These are phyloP conservation scores for Chelonus formosanus DNA, from an alignment of 2,888 invertebrate genomes.

Conservation along the genomic window DNA sequence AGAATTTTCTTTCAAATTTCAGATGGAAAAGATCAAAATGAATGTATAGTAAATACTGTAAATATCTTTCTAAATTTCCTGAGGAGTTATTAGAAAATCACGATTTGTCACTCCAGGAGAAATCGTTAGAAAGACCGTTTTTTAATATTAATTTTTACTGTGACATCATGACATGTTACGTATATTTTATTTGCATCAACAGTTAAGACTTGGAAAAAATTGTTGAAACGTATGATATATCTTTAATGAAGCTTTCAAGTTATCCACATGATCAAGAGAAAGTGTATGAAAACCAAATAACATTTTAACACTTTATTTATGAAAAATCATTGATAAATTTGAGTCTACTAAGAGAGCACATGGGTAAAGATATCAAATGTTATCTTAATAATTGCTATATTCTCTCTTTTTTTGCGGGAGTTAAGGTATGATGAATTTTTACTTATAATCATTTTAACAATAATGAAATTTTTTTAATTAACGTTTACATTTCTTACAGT, in stretches of 20 bases:
- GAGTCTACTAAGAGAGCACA: constrained; percentile 40
- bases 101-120: no score
- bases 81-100: no score
- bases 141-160: constrained; percentile 67
- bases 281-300: constrained; percentile 63
- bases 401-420: constrained; percentile 66
- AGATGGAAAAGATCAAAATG: constrained; percentile 34
- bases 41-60: constrained; percentile 31
- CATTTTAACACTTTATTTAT: constrained; percentile 51
- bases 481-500: constrained; percentile 39
- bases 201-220: constrained; percentile 44
- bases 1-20: no score
- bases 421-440: constrained; percentile 60
- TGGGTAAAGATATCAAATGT: constrained; percentile 49
- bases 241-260: constrained; percentile 49
- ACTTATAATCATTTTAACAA: neutral
- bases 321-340: constrained; percentile 38
- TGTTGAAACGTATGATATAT: constrained; percentile 47
- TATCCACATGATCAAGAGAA: constrained; percentile 60
- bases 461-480: neutral
- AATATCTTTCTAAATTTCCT: no score
- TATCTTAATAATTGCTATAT: constrained; percentile 72
- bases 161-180: constrained; percentile 68
- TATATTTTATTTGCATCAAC: constrained; percentile 67
- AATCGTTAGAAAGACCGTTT: constrained; percentile 48